Evolutionary conservation across 2,888 invertebrate genomes (phyloP).

Genomic region (Oscheius myriophilus): DNA sequence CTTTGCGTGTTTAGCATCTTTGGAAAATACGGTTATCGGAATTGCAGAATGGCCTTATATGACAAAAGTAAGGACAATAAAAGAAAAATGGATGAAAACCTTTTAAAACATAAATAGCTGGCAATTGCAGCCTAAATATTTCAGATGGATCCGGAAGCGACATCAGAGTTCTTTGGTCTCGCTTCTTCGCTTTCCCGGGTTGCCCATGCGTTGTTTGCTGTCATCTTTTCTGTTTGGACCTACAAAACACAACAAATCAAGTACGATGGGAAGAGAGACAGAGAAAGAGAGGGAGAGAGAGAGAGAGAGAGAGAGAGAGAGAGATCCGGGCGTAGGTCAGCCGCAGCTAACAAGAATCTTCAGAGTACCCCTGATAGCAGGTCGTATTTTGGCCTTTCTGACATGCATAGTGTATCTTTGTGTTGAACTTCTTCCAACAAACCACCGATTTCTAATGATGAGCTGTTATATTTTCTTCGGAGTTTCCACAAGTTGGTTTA

Average conservation of each 20-base stretch:
- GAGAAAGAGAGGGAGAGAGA: too few relatives aligned
- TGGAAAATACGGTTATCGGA: slow-evolving; percentile 9
- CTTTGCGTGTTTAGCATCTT: not conserved
- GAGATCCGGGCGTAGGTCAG: too few relatives aligned
- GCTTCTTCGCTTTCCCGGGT: slow-evolving; percentile 45
- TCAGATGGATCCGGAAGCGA: slow-evolving; percentile 47
- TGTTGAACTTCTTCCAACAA: slow-evolving; percentile 38
- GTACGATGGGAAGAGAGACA: slow-evolving; percentile 17
- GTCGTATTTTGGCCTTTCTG: slow-evolving; percentile 37
- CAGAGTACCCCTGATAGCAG: slow-evolving; percentile 40
- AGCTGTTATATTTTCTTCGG: slow-evolving; percentile 47
- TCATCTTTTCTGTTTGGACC: slow-evolving; percentile 50
- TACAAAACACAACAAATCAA: slow-evolving; percentile 43
- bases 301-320: too few relatives aligned
- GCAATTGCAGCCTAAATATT: too few relatives aligned
- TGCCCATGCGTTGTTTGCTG: slow-evolving; percentile 49
- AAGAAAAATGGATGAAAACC: too few relatives aligned
- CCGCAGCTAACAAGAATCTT: too few relatives aligned
- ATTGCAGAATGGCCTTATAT: slow-evolving; percentile 10
- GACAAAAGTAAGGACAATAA: not conserved
- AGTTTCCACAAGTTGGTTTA: slow-evolving; percentile 33
- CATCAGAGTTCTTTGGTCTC: slow-evolving; percentile 49
- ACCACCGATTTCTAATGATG: slow-evolving; percentile 40
- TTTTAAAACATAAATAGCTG: too few relatives aligned
- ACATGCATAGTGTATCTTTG: slow-evolving; percentile 44